Percentiles rank a stretch among this genome's conserved stretches.
phyloP scores from a whole-genome alignment of 2,888 invertebrate genomes.

The Erpobdella octoculata region DNA sequence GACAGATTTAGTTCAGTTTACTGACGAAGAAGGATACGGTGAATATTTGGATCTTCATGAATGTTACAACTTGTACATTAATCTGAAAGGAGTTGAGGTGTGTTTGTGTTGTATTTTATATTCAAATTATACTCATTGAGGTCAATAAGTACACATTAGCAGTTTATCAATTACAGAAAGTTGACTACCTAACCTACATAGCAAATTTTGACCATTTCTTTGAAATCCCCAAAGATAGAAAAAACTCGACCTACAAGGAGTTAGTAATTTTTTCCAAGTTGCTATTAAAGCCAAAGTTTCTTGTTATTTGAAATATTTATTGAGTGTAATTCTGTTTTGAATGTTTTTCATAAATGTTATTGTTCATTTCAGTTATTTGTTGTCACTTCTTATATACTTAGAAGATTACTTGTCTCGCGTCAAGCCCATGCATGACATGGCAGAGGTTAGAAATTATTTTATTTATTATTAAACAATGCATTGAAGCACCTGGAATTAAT shows the following conservation, averaged over 20 bases:
- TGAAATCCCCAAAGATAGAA: slow-evolving; percentile 73
- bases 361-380: slow-evolving; percentile 60
- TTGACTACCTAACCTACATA: slow-evolving; percentile 91
- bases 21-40: slow-evolving; percentile 98
- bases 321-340: too few relatives aligned
- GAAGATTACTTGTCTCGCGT: slow-evolving; percentile 73
- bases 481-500: slow-evolving; percentile 8
- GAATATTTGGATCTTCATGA: slow-evolving; percentile 94
- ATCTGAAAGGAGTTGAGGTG: slow-evolving; percentile 88
- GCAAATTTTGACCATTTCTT: slow-evolving; percentile 87
- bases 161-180: slow-evolving; percentile 47
- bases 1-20: slow-evolving; percentile 75
- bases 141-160: slow-evolving; percentile 17
- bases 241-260: slow-evolving; percentile 60
- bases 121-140: background rate
- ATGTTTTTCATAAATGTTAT: background rate
- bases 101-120: background rate
- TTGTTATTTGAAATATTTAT: background rate
- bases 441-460: slow-evolving; percentile 47
- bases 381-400: slow-evolving; percentile 74
- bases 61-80: slow-evolving; percentile 88
- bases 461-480: slow-evolving; percentile 29
- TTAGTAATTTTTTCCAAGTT: slow-evolving; percentile 56
- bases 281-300: background rate
- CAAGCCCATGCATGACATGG: slow-evolving; percentile 74